Evolutionary conservation across 1,140 invertebrate genomes (phyloP).

Genomic region (Bathynomus jamesi): DNA sequence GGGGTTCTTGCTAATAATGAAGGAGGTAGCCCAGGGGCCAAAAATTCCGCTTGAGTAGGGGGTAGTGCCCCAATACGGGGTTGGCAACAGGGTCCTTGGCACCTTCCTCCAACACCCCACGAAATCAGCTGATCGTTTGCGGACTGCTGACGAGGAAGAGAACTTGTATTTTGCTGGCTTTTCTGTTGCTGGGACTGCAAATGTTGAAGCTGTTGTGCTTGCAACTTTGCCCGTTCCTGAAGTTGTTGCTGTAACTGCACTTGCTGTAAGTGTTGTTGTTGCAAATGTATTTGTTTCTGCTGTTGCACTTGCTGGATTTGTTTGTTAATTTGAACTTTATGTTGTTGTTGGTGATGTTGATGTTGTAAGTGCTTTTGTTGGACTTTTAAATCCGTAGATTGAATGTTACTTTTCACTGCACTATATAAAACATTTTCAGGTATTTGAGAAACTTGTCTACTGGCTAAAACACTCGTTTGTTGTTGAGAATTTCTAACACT

Average conservation of each 20-base stretch:
- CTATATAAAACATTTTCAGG: not conserved
- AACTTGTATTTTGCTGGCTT: not conserved
- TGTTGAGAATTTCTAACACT: not conserved
- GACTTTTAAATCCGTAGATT: not conserved
- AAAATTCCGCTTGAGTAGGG: not conserved
- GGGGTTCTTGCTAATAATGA: not conserved
- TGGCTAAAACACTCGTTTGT: not conserved
- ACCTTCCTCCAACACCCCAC: not conserved
- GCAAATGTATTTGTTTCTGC: not conserved
- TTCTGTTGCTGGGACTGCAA: not conserved
- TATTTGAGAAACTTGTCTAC: not conserved
- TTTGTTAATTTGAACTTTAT: not conserved
- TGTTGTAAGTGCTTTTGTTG: not conserved
- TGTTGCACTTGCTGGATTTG: constrained; percentile 9
- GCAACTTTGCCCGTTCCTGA: not conserved
- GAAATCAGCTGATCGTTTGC: not conserved
- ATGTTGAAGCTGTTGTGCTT: not conserved
- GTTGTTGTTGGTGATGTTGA: not conserved
- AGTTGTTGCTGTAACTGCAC: not conserved
- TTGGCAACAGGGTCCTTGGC: not conserved
- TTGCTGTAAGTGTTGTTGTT: constrained; percentile 5
- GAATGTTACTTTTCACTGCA: not conserved
- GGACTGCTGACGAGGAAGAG: not conserved
- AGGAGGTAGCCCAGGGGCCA: not conserved
- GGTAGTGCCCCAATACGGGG: not conserved